A percentile compares a stretch with the other conserved stretches of the same genome.
phyloP scores from a whole-genome alignment of 2,888 invertebrate species.

The Pollenia angustigena region DNA sequence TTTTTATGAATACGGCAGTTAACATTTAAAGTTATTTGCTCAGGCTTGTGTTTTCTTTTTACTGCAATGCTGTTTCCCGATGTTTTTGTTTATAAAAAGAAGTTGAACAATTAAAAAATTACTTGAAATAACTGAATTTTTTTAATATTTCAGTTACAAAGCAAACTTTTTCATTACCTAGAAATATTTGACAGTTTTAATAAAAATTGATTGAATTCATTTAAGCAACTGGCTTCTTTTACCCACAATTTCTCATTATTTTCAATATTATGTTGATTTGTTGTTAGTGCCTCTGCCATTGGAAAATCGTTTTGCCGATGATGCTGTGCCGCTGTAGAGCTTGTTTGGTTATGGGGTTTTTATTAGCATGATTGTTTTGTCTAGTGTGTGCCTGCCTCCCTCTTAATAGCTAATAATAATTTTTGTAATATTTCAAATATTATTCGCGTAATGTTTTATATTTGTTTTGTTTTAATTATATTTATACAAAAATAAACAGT shows the following conservation, averaged over 20 bases:
- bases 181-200: too few species aligned
- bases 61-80: too few species aligned
- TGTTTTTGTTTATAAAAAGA: too few species aligned
- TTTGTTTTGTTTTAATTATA: not conserved
- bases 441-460: not conserved
- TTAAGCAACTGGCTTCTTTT: not conserved
- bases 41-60: too few species aligned
- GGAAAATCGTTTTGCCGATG: not conserved
- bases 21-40: too few species aligned
- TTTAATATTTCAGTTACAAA: too few species aligned
- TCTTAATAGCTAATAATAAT: conserved; percentile 28
- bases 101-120: too few species aligned
- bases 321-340: not conserved
- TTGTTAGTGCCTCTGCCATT: conserved; percentile 18
- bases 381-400: conserved; percentile 15
- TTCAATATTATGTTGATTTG: conserved; percentile 7
- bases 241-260: conserved; percentile 7
- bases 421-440: conserved; percentile 6
- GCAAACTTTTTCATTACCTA: too few species aligned
- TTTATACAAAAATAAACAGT: not conserved
- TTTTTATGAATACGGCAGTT: too few species aligned
- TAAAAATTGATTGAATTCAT: not conserved
- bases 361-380: not conserved
- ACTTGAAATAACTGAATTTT: too few species aligned
- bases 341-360: not conserved